These are phyloP conservation scores for Ataeniobius toweri DNA, from an alignment of 2,797 vertebrate species.

Conservation along the genomic window DNA sequence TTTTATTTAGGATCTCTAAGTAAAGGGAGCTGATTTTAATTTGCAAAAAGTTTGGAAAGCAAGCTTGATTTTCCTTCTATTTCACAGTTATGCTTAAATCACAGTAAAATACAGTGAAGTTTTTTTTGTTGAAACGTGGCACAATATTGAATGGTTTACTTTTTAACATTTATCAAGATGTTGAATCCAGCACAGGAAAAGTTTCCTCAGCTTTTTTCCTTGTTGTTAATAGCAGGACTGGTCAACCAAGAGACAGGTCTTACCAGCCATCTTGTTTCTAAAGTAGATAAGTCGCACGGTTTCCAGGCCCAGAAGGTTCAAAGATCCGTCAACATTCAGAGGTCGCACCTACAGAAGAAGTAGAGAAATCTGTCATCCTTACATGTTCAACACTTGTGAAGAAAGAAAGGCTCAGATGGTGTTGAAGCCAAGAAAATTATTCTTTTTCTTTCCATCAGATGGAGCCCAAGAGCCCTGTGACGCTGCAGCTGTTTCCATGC, in stretches of 20 bases:
- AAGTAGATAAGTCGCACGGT: conserved; percentile 97
- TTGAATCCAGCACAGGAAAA: too few relatives aligned
- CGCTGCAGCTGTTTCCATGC: neutral
- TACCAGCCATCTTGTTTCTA: conserved; percentile 98
- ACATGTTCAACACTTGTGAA: neutral
- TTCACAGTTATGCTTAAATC: neutral
- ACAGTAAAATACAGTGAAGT: neutral
- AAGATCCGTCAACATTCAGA: conserved; percentile 93
- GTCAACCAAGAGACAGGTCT: conserved; percentile 36
- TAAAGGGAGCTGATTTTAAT: neutral
- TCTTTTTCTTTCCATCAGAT: conserved; percentile 40
- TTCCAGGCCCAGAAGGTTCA: conserved; percentile 95
- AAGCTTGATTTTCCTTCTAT: neutral
- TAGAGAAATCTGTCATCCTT: neutral
- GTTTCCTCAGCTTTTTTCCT: neutral
- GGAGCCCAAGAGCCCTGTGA: conserved; percentile 33
- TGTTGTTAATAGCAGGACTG: neutral
- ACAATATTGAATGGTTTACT: neutral
- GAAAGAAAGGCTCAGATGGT: neutral
- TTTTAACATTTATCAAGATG: too few relatives aligned
- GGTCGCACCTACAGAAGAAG: conserved; percentile 87
- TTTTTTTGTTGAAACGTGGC: neutral
- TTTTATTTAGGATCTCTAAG: neutral
- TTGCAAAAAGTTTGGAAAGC: neutral
- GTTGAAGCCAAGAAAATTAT: neutral